phyloP scores from a whole-genome alignment of 2,113 vertebrate species.

The Ceratotherium simum region DNA sequence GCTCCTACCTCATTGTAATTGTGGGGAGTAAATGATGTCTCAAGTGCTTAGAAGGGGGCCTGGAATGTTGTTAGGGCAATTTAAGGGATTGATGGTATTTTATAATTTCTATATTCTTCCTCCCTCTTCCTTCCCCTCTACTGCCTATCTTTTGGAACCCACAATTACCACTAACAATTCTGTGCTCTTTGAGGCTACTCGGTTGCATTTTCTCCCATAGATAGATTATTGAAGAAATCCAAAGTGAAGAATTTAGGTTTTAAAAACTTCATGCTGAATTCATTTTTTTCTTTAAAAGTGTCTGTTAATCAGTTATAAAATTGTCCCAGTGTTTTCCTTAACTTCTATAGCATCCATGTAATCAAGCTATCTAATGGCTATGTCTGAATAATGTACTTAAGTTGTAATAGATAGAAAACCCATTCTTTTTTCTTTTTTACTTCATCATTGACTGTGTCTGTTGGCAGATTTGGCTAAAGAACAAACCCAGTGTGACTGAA shows the following conservation, averaged over 20 bases:
- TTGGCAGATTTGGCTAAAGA: constrained; percentile 28
- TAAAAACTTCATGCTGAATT: constrained; percentile 4
- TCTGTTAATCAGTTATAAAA: neutral
- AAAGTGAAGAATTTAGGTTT: neutral
- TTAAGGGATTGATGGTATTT: neutral
- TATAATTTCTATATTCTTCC: neutral
- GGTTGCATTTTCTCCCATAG: neutral
- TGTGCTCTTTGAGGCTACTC: neutral
- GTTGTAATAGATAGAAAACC: neutral
- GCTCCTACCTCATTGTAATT: neutral
- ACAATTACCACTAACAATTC: neutral
- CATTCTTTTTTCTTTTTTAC: neutral
- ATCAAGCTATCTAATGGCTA: neutral
- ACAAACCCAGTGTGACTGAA: neutral
- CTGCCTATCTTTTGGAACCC: neutral
- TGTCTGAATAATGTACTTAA: neutral
- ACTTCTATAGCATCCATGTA: neutral
- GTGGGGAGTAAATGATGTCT: neutral
- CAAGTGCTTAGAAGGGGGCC: neutral
- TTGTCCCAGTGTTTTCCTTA: neutral
- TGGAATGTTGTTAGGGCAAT: neutral
- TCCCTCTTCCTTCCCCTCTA: neutral
- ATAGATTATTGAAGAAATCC: neutral
- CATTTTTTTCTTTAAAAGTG: neutral
- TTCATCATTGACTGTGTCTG: neutral